These are phyloP conservation scores for Drosophila santomea DNA, from an alignment of 1,140 invertebrate species.

Conservation along the genomic window DNA sequence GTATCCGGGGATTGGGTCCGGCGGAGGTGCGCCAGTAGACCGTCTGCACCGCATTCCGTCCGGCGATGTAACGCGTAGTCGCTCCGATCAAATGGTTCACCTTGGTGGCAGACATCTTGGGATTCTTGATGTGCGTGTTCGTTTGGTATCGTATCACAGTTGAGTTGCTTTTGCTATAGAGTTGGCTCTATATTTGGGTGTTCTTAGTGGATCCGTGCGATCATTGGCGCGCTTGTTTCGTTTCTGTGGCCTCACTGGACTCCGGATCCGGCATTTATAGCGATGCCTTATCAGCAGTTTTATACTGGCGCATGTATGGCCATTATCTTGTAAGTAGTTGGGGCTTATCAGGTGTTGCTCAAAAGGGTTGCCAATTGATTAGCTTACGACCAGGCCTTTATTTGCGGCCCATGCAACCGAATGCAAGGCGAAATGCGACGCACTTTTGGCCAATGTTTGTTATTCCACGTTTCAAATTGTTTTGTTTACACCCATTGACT, in stretches of 20 bases:
- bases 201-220: constrained; percentile 3
- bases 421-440: constrained; percentile 44
- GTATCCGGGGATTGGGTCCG: constrained; percentile 85
- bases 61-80: constrained; percentile 89
- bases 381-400: constrained; percentile 44
- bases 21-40: constrained; percentile 88
- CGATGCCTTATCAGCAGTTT: constrained; percentile 53
- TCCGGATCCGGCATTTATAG: constrained; percentile 54
- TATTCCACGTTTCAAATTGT: not conserved
- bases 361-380: constrained; percentile 64
- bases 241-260: constrained; percentile 44
- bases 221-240: constrained; percentile 41
- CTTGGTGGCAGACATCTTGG: constrained; percentile 77
- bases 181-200: constrained; percentile 18
- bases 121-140: not conserved
- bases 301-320: constrained; percentile 16
- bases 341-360: constrained; percentile 41
- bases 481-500: constrained; percentile 2
- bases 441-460: constrained; percentile 20
- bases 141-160: constrained; percentile 65
- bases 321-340: constrained; percentile 49
- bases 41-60: constrained; percentile 89
- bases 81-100: constrained; percentile 86
- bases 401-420: constrained; percentile 26
- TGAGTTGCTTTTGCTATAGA: constrained; percentile 27